Conservation (phyloP, 2,113 vertebrate species). For the Sprattus sprattus region DNA sequence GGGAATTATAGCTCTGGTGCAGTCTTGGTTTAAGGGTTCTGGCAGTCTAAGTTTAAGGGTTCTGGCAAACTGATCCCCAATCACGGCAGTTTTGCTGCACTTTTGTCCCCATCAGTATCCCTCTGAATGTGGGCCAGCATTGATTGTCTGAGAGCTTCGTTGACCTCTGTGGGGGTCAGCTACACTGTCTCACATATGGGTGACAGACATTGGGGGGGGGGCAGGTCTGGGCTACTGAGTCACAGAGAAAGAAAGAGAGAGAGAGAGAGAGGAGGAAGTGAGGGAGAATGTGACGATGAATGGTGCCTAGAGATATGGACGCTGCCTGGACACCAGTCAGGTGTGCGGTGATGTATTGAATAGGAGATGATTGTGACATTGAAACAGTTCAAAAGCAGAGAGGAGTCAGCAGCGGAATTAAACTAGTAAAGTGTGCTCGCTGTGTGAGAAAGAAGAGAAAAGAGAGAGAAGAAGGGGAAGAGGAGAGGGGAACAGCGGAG, state of each 20-base stretch:
- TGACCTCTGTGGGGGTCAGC: neutral
- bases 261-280: neutral
- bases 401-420: neutral
- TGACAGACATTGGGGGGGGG: constrained; percentile 12
- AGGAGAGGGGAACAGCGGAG: neutral
- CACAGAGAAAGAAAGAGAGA: neutral
- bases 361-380: neutral
- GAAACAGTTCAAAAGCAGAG: neutral
- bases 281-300: neutral
- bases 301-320: neutral
- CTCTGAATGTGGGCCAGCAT: constrained; percentile 39
- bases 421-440: neutral
- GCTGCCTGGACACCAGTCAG: neutral
- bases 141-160: constrained; percentile 14
- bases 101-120: constrained; percentile 10
- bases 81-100: neutral
- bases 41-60: neutral
- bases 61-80: constrained; percentile 9
- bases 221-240: neutral
- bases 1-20: neutral
- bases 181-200: neutral
- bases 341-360: neutral
- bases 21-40: too few species aligned
- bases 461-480: neutral
- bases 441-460: neutral